Percentiles rank a stretch among this genome's conserved stretches.
Evolutionary conservation across 2,797 vertebrate genomes (phyloP).

Genomic region (Rhynchotus rufescens): DNA sequence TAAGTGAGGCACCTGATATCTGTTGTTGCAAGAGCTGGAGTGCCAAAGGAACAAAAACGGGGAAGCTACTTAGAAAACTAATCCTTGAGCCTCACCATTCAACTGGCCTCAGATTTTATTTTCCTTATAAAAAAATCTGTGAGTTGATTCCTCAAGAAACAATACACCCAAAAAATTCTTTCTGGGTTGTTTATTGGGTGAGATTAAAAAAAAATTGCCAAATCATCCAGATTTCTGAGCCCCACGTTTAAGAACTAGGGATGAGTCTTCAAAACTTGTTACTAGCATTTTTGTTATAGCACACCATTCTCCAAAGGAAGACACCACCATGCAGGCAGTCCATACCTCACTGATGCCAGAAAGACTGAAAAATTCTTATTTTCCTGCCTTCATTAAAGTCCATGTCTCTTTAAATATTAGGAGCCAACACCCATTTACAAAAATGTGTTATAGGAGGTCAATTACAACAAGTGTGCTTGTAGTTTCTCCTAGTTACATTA

Average conservation of each 20-base stretch:
- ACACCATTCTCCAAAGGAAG: background rate
- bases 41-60: conserved; percentile 68
- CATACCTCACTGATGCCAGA: background rate
- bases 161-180: conserved; percentile 2
- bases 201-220: conserved; percentile 16
- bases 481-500: background rate
- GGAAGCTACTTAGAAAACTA: background rate
- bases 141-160: background rate
- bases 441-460: background rate
- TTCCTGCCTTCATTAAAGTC: background rate
- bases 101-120: conserved; percentile 16
- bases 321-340: background rate
- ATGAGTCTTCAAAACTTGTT: background rate
- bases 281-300: background rate
- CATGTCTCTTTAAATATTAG: background rate
- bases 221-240: background rate
- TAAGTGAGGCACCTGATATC: conserved; percentile 79
- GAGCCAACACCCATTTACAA: background rate
- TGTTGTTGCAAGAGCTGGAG: conserved; percentile 62
- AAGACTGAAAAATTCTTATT: background rate
- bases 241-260: background rate
- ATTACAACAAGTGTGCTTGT: background rate
- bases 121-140: background rate
- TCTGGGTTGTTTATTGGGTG: conserved; percentile 6
- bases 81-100: background rate